Evolutionary conservation across 1,140 invertebrate genomes (phyloP), one percentile per base, ranked within the genome.

Genomic region (Zaprionus ghesquierei): DNA sequence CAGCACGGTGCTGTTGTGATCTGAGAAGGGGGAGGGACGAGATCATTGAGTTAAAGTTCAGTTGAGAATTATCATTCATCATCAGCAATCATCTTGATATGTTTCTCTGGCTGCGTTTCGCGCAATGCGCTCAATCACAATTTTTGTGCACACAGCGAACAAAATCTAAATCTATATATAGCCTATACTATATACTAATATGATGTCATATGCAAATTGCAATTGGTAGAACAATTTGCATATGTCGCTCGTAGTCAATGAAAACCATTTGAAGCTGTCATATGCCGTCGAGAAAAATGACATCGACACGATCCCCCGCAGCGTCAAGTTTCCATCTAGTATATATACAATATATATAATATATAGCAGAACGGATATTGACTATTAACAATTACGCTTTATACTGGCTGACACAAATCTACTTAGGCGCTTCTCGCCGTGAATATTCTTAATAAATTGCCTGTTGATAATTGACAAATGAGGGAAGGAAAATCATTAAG

Each of bases 1-100:
- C 86, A 97, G 93, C 75, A 97, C 94, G 25, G 96, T 94, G 92
- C 96, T 96, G 89, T 95, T 96, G 89, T 95, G 95, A 95, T 97
- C 96, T 97, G 93, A 29, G 53, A 35, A 12, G 46, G 38, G 72
- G 31, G 60, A 33, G 22, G 49, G 38, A 29, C 31, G 50, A 29
- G 35, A 5, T 18, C 9, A 25, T 10, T 18, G 25, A 20, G 58
- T 33, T 60, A 49, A 60, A 62, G 46, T 50, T 65, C 75, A 25
- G 70, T 74, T 9, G 9, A 5, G 5, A 29, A 29, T 29, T 8
- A 80, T 77, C 69, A 80, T 29, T 8, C 8, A 5, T 27, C 27
- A 77, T 86, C 78, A 75, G 44, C 44, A 64, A 54, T 64, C 55
- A 65, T 54, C 50, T 64, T 49, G 44, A 22, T 44, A 70, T 44